phyloP scores from a whole-genome alignment of 2,888 invertebrate genomes.

The Trachelus tabidus region DNA sequence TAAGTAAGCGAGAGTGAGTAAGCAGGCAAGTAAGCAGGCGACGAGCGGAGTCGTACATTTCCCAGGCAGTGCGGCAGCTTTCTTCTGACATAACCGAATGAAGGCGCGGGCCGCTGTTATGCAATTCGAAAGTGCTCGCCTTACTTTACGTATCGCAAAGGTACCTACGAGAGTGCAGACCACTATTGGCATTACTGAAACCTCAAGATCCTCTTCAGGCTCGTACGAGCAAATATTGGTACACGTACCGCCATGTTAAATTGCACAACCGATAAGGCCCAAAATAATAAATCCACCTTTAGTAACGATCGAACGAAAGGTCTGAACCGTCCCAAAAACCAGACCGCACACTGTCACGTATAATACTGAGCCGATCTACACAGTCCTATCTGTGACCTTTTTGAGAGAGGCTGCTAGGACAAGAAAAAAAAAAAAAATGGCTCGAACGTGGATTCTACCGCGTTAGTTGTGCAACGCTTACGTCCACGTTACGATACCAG shows the following conservation, averaged over 20 bases:
- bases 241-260: not conserved
- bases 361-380: not conserved
- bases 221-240: not conserved
- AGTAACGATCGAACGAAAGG: too few relatives aligned
- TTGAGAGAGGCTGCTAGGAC: not conserved
- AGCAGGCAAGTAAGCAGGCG: not conserved
- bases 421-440: not conserved
- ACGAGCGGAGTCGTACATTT: conserved; percentile 41
- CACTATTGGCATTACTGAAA: not conserved
- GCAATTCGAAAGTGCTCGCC: conserved; percentile 66
- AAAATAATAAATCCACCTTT: not conserved
- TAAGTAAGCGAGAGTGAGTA: not conserved
- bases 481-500: conserved; percentile 6
- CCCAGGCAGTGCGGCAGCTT: conserved; percentile 61
- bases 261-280: not conserved
- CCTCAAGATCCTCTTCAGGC: not conserved
- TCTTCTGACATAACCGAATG: conserved; percentile 66
- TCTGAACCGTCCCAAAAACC: not conserved
- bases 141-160: conserved; percentile 61
- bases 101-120: conserved; percentile 64
- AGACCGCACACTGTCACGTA: not conserved
- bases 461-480: conserved; percentile 10
- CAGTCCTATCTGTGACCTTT: not conserved
- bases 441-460: conserved; percentile 12
- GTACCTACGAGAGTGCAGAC: conserved; percentile 3